These are phyloP conservation scores for Hemicrepidius hirtus DNA, from an alignment of 2,888 invertebrate genomes.

Conservation along the genomic window DNA sequence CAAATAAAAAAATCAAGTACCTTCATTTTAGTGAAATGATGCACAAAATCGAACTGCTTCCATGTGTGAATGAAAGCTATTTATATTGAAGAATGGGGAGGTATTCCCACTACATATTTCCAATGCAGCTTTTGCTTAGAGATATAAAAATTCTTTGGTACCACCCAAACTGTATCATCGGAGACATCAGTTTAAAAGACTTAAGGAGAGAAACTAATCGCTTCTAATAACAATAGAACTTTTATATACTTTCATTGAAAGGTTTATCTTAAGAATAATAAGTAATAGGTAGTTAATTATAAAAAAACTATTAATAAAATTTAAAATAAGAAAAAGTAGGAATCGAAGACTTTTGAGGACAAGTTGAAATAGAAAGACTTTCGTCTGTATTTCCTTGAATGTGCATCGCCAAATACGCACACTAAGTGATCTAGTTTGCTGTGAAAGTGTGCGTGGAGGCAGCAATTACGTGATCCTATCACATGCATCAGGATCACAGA, in stretches of 20 bases:
- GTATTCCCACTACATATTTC: conserved; percentile 41
- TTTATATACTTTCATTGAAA: background rate
- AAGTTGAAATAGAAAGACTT: conserved; percentile 19
- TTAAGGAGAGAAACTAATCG: background rate
- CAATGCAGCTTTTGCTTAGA: background rate
- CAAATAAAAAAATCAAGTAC: conserved; percentile 20
- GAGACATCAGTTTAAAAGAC: background rate
- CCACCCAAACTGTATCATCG: background rate
- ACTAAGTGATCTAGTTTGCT: conserved; percentile 43
- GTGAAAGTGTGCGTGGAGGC: conserved; percentile 49
- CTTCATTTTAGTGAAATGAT: conserved; percentile 47
- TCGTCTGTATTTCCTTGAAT: conserved; percentile 36
- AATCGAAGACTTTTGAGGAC: conserved; percentile 12
- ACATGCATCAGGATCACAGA: conserved; percentile 30
- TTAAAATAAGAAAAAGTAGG: conserved; percentile 4
- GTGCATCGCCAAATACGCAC: conserved; percentile 45
- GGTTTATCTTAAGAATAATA: background rate
- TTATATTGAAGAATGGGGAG: conserved; percentile 47
- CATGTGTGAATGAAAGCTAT: conserved; percentile 38
- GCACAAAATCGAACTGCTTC: conserved; percentile 37
- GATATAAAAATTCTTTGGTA: background rate
- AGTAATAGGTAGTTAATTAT: conserved; percentile 5
- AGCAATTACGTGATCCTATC: conserved; percentile 42
- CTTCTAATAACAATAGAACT: background rate
- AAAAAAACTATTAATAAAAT: conserved; percentile 6